A percentile compares a stretch with the other conserved stretches of the same genome.
phyloP scores from a whole-genome alignment of 2,113 vertebrate genomes.

The Dipodomys stephensi region DNA sequence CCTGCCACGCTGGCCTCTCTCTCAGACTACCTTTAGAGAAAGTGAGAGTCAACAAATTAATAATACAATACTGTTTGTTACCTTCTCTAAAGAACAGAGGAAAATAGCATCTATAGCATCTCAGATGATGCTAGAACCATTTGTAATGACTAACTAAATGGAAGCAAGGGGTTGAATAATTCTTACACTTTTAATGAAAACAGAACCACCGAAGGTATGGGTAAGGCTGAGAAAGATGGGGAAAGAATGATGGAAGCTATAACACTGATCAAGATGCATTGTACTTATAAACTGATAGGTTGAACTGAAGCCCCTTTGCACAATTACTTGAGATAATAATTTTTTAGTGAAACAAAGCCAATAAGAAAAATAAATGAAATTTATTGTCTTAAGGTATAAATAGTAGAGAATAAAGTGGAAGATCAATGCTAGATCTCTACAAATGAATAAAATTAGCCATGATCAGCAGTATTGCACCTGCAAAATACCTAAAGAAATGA shows the following conservation, averaged over 20 bases:
- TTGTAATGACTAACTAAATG: background rate
- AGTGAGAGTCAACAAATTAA: background rate
- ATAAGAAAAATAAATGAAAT: conserved; percentile 12
- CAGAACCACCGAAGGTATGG: too few species aligned
- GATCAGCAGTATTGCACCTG: background rate
- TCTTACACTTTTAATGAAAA: background rate
- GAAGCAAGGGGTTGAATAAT: background rate
- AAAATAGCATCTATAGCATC: background rate
- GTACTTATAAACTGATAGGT: too few species aligned
- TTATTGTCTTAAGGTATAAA: background rate
- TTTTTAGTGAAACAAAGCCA: background rate
- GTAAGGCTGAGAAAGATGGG: too few species aligned
- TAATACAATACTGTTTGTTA: background rate
- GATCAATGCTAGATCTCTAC: background rate
- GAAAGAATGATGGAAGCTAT: too few species aligned
- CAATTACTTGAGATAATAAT: too few species aligned
- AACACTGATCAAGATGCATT: too few species aligned
- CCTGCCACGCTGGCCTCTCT: background rate
- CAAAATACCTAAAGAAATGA: background rate
- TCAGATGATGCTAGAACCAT: background rate
- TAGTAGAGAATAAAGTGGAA: background rate
- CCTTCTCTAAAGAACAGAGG: background rate
- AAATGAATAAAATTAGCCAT: background rate
- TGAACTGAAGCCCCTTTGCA: too few species aligned
- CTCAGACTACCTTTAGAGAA: background rate